Evolutionary conservation across 1,140 invertebrate species (phyloP).

Genomic region (Mercenaria mercenaria): DNA sequence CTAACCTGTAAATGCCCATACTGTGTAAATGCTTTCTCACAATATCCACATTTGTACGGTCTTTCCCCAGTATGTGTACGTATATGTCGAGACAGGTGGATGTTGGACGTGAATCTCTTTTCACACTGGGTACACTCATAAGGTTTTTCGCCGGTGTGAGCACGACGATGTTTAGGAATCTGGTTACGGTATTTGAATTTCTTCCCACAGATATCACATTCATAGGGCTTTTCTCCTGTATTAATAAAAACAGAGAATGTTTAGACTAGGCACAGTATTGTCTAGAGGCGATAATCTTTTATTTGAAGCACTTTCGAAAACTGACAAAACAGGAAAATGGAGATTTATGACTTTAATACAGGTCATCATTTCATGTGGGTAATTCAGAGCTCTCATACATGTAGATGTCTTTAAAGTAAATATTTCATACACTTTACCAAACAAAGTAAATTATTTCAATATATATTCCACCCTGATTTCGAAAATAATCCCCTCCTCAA

Average conservation of each 20-base stretch:
- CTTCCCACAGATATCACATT: conserved; percentile 95
- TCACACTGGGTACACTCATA: conserved; percentile 74
- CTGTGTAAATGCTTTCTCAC: conserved; percentile 56
- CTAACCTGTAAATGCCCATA: conserved; percentile 51
- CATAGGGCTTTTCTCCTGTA: conserved; percentile 93
- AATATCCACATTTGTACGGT: conserved; percentile 75
- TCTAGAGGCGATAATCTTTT: no score
- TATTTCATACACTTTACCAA: no score
- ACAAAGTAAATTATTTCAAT: no score
- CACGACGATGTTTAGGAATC: conserved; percentile 54
- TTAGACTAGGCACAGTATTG: no score
- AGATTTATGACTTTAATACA: no score
- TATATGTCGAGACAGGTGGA: conserved; percentile 69
- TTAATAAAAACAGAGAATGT: not conserved
- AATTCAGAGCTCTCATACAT: no score
- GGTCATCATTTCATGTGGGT: no score
- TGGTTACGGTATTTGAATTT: conserved; percentile 89
- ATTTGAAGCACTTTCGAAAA: no score
- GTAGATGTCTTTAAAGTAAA: no score
- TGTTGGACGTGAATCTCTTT: conserved; percentile 71
- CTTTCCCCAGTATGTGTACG: conserved; percentile 78
- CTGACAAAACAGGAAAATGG: no score
- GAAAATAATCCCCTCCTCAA: no score
- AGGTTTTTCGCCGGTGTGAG: conserved; percentile 75
- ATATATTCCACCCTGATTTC: no score